These are phyloP conservation scores for Lasioglossum malachurum DNA, from an alignment of 2,888 invertebrate species.

Conservation along the genomic window DNA sequence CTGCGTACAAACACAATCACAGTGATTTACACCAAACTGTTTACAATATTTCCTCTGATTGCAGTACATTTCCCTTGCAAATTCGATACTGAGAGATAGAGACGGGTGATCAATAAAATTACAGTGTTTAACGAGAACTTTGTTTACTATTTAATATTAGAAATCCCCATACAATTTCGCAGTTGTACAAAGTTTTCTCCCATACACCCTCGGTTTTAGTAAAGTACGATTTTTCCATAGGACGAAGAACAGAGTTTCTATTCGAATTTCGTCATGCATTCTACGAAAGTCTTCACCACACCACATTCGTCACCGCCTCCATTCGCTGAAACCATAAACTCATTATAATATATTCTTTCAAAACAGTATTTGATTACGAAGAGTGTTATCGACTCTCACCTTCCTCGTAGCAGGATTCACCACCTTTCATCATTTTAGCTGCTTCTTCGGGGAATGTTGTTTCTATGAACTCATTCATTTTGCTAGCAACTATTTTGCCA, in stretches of 20 bases:
- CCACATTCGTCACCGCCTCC: constrained; percentile 13
- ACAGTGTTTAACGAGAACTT: neutral
- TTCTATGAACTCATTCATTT: fast-evolving
- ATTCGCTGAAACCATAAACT: constrained; percentile 15
- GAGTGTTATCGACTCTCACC: constrained; percentile 2
- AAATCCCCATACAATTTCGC: neutral
- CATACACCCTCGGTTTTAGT: neutral
- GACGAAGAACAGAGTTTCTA: neutral
- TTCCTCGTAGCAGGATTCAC: neutral
- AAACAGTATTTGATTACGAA: neutral
- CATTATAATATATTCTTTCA: neutral
- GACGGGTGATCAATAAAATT: neutral
- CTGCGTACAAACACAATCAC: neutral
- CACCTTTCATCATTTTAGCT: neutral
- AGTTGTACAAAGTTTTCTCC: neutral
- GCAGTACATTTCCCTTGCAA: neutral
- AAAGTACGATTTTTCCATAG: neutral
- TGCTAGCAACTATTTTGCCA: fast-evolving
- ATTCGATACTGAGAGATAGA: neutral
- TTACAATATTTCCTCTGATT: neutral
- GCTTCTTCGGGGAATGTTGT: fast-evolving
- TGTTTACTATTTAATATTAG: neutral
- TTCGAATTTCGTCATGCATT: neutral
- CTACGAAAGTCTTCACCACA: neutral
- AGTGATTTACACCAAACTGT: neutral